Conservation (phyloP, 1,140 invertebrate species). For the Drosophila ficusphila region DNA sequence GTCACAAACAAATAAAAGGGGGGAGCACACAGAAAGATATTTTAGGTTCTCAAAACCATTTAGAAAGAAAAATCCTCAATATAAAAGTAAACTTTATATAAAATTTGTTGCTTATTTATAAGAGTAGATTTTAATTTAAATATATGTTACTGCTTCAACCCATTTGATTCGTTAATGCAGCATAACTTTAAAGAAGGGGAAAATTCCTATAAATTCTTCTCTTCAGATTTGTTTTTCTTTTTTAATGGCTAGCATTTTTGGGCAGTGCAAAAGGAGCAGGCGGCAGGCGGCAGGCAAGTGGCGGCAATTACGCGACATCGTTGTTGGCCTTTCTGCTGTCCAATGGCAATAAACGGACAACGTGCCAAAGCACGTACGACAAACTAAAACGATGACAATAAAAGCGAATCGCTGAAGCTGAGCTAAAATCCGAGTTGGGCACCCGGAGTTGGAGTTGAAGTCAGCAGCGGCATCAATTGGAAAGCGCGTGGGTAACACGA, state of each 20-base stretch:
- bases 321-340: slow-evolving; percentile 31
- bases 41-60: not conserved
- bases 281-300: slow-evolving; percentile 51
- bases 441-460: slow-evolving; percentile 2
- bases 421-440: slow-evolving; percentile 20
- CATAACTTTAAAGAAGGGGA: not conserved
- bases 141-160: not conserved
- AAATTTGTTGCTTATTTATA: too few species aligned
- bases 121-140: too few species aligned
- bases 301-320: slow-evolving; percentile 63
- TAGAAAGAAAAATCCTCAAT: not conserved
- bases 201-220: not conserved
- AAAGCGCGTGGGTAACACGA: slow-evolving; percentile 78
- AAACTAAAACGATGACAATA: slow-evolving; percentile 79
- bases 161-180: not conserved
- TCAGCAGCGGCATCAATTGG: slow-evolving; percentile 49
- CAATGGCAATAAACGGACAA: slow-evolving; percentile 73
- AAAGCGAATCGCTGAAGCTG: slow-evolving; percentile 63
- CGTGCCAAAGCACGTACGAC: slow-evolving; percentile 77
- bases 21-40: not conserved
- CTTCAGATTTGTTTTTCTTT: not conserved
- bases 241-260: not conserved
- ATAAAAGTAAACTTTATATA: too few species aligned
- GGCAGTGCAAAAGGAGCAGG: not conserved
- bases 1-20: slow-evolving; percentile 31